Evolutionary conservation across 2,797 vertebrate species (phyloP).

Genomic region (Knipowitschia caucasica): DNA sequence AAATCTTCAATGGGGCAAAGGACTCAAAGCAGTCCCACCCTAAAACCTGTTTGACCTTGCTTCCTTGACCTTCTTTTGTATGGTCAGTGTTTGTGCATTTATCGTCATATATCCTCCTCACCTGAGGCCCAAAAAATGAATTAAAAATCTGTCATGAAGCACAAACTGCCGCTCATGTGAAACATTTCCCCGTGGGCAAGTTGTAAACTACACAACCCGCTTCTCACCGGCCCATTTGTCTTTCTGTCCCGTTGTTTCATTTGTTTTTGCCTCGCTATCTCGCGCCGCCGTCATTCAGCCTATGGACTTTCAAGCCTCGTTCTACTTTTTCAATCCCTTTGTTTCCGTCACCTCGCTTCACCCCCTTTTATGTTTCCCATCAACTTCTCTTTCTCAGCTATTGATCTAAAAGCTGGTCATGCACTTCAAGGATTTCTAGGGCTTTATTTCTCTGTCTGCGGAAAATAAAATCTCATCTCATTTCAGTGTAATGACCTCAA

Average conservation of each 20-base stretch:
- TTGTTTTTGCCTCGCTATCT: constrained; percentile 51
- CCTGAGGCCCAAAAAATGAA: constrained; percentile 30
- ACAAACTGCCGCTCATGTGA: constrained; percentile 44
- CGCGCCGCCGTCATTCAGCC: constrained; percentile 30
- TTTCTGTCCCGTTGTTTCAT: constrained; percentile 43
- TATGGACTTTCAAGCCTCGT: constrained; percentile 32
- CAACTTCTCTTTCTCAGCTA: constrained; percentile 16
- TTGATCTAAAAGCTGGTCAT: constrained; percentile 34
- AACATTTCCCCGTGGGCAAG: constrained; percentile 49
- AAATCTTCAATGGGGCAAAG: no score
- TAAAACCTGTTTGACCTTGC: constrained; percentile 10
- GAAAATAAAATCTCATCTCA: constrained; percentile 25
- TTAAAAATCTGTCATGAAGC: constrained; percentile 39
- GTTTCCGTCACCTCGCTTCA: constrained; percentile 55
- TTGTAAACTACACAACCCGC: constrained; percentile 53
- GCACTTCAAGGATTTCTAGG: constrained; percentile 28
- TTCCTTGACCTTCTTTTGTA: constrained; percentile 4
- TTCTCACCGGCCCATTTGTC: constrained; percentile 47
- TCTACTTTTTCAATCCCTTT: constrained; percentile 33
- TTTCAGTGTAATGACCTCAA: constrained; percentile 24
- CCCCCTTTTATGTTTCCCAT: constrained; percentile 35
- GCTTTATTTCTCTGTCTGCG: constrained; percentile 13
- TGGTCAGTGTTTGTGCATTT: constrained; percentile 28
- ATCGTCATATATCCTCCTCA: constrained; percentile 37
- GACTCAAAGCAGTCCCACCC: no score